A percentile compares a stretch with the other conserved stretches of the same genome.
These are phyloP conservation scores for Taphrorychus bicolor DNA, from an alignment of 2,888 invertebrate genomes.

Conservation along the genomic window DNA sequence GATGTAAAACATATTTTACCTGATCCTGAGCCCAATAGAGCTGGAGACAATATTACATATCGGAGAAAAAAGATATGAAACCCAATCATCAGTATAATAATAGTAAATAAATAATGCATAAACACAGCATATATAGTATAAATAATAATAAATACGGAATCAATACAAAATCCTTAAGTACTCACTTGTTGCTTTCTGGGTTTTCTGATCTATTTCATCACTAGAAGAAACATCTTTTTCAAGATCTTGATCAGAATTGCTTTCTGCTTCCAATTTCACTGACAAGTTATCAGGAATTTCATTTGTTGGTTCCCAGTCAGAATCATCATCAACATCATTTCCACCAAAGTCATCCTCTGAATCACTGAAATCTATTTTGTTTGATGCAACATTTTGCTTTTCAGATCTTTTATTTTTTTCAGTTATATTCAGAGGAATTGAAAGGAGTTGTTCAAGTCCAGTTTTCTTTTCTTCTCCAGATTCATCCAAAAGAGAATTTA, in stretches of 20 bases:
- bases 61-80: too few species aligned
- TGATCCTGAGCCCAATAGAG: too few species aligned
- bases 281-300: constrained; percentile 1
- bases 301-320: constrained; percentile 33
- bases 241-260: constrained; percentile 3
- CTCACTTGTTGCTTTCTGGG: background rate
- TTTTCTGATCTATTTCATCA: constrained; percentile 17
- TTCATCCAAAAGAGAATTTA: constrained; percentile 19
- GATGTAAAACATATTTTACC: too few species aligned
- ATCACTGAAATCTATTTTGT: constrained; percentile 9
- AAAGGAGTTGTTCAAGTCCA: constrained; percentile 1
- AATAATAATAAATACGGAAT: background rate
- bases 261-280: background rate
- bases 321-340: constrained; percentile 33
- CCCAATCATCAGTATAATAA: too few species aligned
- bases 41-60: too few species aligned
- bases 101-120: background rate
- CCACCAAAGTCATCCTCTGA: constrained; percentile 22
- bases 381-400: background rate
- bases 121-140: background rate
- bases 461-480: too few species aligned
- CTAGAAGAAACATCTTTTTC: constrained; percentile 8
- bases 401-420: background rate
- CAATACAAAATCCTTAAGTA: background rate
- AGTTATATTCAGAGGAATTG: background rate